These are phyloP conservation scores for Seladonia tumulorum DNA, from an alignment of 2,888 invertebrate genomes.

Conservation along the genomic window DNA sequence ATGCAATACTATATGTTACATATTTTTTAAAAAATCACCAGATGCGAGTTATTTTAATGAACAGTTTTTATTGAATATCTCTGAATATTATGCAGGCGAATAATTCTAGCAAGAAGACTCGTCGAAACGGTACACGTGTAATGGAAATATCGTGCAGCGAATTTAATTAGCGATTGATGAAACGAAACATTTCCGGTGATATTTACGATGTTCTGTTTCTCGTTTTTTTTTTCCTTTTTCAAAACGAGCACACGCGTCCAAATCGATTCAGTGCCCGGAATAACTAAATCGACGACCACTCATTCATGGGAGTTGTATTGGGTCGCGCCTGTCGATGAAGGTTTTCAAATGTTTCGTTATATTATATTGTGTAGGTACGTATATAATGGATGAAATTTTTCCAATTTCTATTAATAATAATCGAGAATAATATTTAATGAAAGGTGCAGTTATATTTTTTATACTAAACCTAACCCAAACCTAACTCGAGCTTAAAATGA, in stretches of 20 bases:
- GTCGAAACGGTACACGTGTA: background rate
- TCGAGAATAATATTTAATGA: too few relatives aligned
- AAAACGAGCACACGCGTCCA: background rate
- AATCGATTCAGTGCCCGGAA: background rate
- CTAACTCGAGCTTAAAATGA: too few relatives aligned
- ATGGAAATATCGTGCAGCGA: background rate
- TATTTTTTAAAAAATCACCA: background rate
- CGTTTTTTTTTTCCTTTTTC: background rate
- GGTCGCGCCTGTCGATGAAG: background rate
- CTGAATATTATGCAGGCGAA: too few relatives aligned
- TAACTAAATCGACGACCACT: slow-evolving; percentile 5
- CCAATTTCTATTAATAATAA: too few relatives aligned
- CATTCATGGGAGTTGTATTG: background rate
- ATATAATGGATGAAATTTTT: too few relatives aligned
- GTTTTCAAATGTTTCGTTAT: background rate
- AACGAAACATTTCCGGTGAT: slow-evolving; percentile 2
- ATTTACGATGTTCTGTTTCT: background rate
- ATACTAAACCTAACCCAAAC: too few relatives aligned
- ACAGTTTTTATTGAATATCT: background rate
- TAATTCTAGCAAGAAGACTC: slow-evolving; percentile 1
- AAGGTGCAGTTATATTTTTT: too few relatives aligned
- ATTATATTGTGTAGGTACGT: background rate
- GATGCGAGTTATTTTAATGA: background rate
- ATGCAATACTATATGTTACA: background rate
- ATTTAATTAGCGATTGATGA: slow-evolving; percentile 28